A percentile compares a stretch with the other conserved stretches of the same genome.
Conservation (phyloP, 2,888 invertebrate species). For the Osedax frankpressi region DNA sequence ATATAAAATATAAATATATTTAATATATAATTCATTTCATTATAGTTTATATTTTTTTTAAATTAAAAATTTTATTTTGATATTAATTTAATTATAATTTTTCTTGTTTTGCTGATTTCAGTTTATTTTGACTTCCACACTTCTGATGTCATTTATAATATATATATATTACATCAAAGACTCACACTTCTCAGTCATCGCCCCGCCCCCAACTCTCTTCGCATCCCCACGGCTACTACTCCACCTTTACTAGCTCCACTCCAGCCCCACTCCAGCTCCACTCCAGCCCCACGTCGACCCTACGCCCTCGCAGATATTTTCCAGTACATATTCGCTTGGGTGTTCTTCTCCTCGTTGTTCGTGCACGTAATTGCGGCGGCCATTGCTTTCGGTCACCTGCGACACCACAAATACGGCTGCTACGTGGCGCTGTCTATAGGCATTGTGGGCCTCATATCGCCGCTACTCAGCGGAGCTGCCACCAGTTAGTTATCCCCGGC, state of each 20-base stretch:
- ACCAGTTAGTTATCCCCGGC: conserved; percentile 45
- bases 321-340: conserved; percentile 92
- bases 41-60: too few species aligned
- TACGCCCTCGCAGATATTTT: conserved; percentile 91
- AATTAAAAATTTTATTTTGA: too few species aligned
- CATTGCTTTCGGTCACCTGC: conserved; percentile 75
- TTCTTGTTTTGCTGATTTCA: too few species aligned
- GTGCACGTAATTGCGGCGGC: conserved; percentile 75
- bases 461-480: conserved; percentile 65
- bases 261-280: not conserved
- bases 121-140: too few species aligned
- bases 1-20: too few species aligned
- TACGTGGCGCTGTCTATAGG: conserved; percentile 72
- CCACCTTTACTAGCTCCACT: too few species aligned
- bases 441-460: conserved; percentile 76
- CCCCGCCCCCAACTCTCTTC: not conserved
- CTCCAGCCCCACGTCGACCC: not conserved
- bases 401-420: conserved; percentile 83
- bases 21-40: too few species aligned
- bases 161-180: too few species aligned
- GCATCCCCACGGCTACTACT: not conserved
- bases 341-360: conserved; percentile 79
- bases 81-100: too few species aligned
- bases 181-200: too few species aligned
- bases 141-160: too few species aligned